These are phyloP conservation scores for Morbakka virulenta DNA, from an alignment of 30 jellyfish, hydroid and myxozoan genomes.

Conservation along the genomic window DNA sequence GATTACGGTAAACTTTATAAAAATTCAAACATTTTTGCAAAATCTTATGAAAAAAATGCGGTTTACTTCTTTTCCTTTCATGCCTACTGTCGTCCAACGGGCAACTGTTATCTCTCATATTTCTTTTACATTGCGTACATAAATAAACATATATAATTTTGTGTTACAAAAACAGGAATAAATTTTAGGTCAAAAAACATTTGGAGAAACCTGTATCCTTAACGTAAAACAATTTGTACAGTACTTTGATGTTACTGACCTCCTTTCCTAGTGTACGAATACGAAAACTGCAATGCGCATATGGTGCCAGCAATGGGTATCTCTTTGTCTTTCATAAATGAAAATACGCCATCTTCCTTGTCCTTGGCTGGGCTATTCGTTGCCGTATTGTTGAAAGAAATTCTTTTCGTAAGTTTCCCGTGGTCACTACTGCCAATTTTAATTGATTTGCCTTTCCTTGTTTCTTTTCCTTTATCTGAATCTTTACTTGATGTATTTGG, in stretches of 20 bases:
- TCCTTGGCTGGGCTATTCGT: conserved; percentile 35
- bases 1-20: too few species aligned
- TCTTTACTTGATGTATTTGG: not conserved
- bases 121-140: too few species aligned
- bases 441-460: not conserved
- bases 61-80: too few species aligned
- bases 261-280: conserved; percentile 84
- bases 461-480: conserved; percentile 10
- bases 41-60: too few species aligned
- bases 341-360: conserved; percentile 74
- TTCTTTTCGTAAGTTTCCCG: conserved; percentile 43
- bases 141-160: too few species aligned
- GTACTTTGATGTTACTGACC: conserved; percentile 50
- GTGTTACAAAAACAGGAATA: too few species aligned
- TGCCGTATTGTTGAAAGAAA: conserved; percentile 34
- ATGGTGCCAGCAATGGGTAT: conserved; percentile 76
- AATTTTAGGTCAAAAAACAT: too few species aligned
- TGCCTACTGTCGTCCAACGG: too few species aligned
- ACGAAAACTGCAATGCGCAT: conserved; percentile 55
- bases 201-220: too few species aligned
- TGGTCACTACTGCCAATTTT: conserved; percentile 3
- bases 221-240: too few species aligned
- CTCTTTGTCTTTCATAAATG: conserved; percentile 11
- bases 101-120: too few species aligned
- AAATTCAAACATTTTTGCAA: too few species aligned